These are phyloP conservation scores for Chelmon rostratus DNA, from an alignment of 2,797 vertebrate genomes.

Conservation along the genomic window DNA sequence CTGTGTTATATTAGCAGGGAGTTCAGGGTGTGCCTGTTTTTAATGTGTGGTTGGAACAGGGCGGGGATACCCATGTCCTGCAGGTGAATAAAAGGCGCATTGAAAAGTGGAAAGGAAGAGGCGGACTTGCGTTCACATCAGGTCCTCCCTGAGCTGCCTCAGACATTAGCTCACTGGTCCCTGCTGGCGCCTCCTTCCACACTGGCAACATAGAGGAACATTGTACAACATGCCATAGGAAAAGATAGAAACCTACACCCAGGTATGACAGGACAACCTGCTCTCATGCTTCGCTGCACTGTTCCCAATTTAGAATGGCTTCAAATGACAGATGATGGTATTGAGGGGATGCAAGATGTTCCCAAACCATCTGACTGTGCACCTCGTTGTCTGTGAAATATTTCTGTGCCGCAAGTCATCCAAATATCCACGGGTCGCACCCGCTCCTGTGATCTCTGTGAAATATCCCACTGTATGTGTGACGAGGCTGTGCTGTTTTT, in stretches of 20 bases:
- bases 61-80: constrained; percentile 70
- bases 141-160: constrained; percentile 45
- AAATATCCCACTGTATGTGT: constrained; percentile 51
- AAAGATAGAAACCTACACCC: constrained; percentile 38
- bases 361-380: constrained; percentile 50
- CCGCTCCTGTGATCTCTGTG: constrained; percentile 41
- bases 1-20: constrained; percentile 48
- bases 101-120: constrained; percentile 74
- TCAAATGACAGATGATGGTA: constrained; percentile 46
- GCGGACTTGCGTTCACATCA: constrained; percentile 44
- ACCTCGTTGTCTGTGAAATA: constrained; percentile 42
- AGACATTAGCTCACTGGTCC: constrained; percentile 75
- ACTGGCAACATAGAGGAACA: constrained; percentile 48
- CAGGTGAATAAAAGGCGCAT: constrained; percentile 85
- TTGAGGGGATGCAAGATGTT: constrained; percentile 57
- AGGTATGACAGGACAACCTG: constrained; percentile 23
- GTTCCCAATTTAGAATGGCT: constrained; percentile 60
- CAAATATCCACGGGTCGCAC: constrained; percentile 60
- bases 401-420: constrained; percentile 32
- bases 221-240: constrained; percentile 44
- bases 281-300: constrained; percentile 24
- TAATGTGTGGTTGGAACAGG: constrained; percentile 81
- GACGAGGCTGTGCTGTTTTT: constrained; percentile 48
- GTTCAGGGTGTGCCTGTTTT: constrained; percentile 84
- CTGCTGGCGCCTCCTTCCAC: constrained; percentile 52